These are phyloP conservation scores for Neoscelio sp. DNA, from an alignment of 2,888 invertebrate genomes.

Conservation along the genomic window DNA sequence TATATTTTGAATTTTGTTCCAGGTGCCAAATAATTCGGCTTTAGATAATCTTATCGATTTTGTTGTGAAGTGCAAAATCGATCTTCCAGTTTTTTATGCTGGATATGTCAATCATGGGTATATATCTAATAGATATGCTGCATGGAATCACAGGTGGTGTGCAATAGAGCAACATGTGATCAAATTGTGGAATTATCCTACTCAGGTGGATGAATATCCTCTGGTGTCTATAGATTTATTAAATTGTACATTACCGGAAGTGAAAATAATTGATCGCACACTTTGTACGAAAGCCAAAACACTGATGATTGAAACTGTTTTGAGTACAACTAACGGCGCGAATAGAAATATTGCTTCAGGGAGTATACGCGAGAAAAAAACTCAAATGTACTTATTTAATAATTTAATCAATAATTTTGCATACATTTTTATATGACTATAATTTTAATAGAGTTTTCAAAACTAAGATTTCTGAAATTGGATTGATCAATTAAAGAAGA, in stretches of 20 bases:
- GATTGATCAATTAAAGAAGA: too few relatives aligned
- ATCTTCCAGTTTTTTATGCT: slow-evolving; percentile 69
- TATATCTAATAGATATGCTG: slow-evolving; percentile 78
- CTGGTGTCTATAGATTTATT: slow-evolving; percentile 81
- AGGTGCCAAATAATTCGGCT: slow-evolving; percentile 37
- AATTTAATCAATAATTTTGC: too few relatives aligned
- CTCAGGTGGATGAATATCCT: slow-evolving; percentile 80
- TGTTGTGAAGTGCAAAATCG: slow-evolving; percentile 14
- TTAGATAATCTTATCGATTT: slow-evolving; percentile 25
- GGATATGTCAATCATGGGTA: slow-evolving; percentile 85
- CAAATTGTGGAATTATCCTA: slow-evolving; percentile 84
- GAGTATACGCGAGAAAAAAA: background rate
- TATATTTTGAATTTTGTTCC: slow-evolving; percentile 4
- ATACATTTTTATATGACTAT: background rate
- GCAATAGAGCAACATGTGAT: slow-evolving; percentile 82
- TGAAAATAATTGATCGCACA: slow-evolving; percentile 81
- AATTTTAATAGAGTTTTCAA: background rate
- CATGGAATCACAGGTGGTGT: slow-evolving; percentile 86
- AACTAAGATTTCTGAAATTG: too few relatives aligned
- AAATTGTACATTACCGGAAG: slow-evolving; percentile 75
- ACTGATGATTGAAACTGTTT: slow-evolving; percentile 79
- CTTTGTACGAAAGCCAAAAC: slow-evolving; percentile 83
- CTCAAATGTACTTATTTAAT: background rate
- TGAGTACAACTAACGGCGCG: background rate
- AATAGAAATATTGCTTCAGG: background rate